Evolutionary conservation across 2,113 vertebrate genomes (phyloP), one percentile per base, ranked within the genome.

Genomic region (Megaleporinus macrocephalus): DNA sequence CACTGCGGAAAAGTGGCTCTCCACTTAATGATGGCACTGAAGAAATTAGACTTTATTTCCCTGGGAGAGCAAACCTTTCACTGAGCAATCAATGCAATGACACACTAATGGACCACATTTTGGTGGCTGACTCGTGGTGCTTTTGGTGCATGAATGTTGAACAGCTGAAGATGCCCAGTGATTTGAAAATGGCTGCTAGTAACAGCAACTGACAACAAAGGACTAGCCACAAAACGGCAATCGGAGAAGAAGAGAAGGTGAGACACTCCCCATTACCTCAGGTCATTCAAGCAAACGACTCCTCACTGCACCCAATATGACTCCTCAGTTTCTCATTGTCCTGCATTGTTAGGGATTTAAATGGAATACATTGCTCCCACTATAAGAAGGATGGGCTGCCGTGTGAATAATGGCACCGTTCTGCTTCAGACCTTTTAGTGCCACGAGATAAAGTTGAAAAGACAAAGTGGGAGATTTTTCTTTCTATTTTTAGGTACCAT

Each of bases 91-190:
- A 26, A 1, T 26, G n/a, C 7, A 61, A 61, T 26, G 57, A 61
- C 24, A 61, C 11, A 61, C 57, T 61, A 61, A 61, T 26, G 24
- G 57, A 61, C n/a, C 24, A 61, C 57, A 61, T 61, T 61, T 24
- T 61, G 22, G 6, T 13, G 7, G 24, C 57, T 12, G 57, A 13
- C 57, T 61, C 10, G 10, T 12, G 57, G 57, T 61, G 57, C 57
- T 26, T 61, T 61, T 61, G 57, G 57, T 61, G 57, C 57, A 61
- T 61, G 57, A 61, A 61, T 26, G 24, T 61, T n/a, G 57, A 61
- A 57, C 53, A 61, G n/a, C n/a, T 24, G 20, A 26, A 61, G 10
- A 2, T 61, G 7, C 57, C 57, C 57, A 26, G 57, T 61, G 57
- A 61, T 61, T 61, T 26, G 57, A 26, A 61, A 61, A 61, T 61